Evolutionary conservation across 2,797 vertebrate genomes (phyloP), one percentile per base, ranked within the genome.

Genomic region (Sebastes taczanowskii): DNA sequence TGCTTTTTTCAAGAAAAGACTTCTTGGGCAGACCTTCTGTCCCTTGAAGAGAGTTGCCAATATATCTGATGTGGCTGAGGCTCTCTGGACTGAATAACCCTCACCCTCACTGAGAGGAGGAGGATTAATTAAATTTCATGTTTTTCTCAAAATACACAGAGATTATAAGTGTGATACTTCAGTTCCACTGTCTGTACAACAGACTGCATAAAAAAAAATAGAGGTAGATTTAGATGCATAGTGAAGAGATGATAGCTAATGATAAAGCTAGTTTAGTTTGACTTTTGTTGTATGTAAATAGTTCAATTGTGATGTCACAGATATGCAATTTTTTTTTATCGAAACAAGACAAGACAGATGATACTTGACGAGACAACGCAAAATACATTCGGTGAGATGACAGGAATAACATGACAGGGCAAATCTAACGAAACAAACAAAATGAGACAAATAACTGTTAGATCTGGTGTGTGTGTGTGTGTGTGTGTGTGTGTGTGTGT

Each of bases 331-430:
- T 46, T 18, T 42, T 46, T 18, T 46, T 18, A 46, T 46, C 18
- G 42, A 46, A 46, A 18, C 42, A 46, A 46, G 42, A 46, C 42
- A 46, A 46, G 14, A 46, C 35, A 38, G 13, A 38, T 38, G 35
- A 38, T 14, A 14, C 13, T 38, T 38, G 35, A 38, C 2, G 13
- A 38, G 13, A 38, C 35, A 38, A 38, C 14, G 35, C 42, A 46
- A 46, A 46, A 18, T 7, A 16, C 14, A 46, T 18, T 46, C 14
- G 1, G 42, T 46, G 42, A 46, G 14, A 46, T 46, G 42, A 18
- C 42, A 42, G 38, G 14, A 16, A 16, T 42, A 42, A 42, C 0
- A 0, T 42, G 38, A 42, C 38, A 0, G 38, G 38, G 5, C 38
- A 42, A 42, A 42, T 42, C 38, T 46, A 46, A 46, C 0, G 42